Evolutionary conservation across 2,113 vertebrate species (phyloP).

Genomic region (Phylloscopus trochiloides): DNA sequence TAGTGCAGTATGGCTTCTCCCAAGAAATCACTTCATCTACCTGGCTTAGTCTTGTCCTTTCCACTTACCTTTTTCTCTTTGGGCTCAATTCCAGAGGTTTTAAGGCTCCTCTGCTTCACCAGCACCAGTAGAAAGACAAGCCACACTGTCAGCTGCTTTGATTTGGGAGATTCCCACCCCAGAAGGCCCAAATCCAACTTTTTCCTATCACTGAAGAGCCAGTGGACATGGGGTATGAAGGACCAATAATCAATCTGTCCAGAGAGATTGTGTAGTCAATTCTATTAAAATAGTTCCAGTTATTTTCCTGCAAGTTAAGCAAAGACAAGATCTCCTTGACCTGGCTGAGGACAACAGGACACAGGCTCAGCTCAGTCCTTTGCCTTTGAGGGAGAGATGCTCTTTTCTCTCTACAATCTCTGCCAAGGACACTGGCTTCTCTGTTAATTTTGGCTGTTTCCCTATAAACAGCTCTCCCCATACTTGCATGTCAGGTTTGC

Average conservation of each 20-base stretch:
- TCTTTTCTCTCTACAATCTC: accelerated
- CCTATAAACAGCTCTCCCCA: too few relatives aligned
- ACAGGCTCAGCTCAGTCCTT: background rate
- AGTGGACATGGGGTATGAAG: accelerated
- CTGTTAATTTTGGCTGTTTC: background rate
- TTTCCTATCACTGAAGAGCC: background rate
- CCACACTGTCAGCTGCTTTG: background rate
- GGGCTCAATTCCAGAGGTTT: background rate
- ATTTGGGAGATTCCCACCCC: background rate
- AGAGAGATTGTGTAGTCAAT: too few relatives aligned
- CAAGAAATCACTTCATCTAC: background rate
- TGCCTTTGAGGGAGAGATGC: background rate
- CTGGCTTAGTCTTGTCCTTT: background rate
- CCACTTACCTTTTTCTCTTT: background rate
- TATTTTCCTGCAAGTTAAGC: background rate
- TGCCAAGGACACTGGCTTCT: background rate
- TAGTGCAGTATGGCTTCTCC: background rate
- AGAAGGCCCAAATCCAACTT: background rate
- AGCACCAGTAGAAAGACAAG: background rate
- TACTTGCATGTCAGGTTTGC: background rate
- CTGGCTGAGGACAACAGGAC: background rate
- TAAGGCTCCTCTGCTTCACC: background rate
- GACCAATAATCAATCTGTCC: background rate
- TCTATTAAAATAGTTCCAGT: background rate
- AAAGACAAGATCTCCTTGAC: background rate